Conservation (phyloP, 2,113 vertebrate genomes). For the Phylloscopus trochiloides region DNA sequence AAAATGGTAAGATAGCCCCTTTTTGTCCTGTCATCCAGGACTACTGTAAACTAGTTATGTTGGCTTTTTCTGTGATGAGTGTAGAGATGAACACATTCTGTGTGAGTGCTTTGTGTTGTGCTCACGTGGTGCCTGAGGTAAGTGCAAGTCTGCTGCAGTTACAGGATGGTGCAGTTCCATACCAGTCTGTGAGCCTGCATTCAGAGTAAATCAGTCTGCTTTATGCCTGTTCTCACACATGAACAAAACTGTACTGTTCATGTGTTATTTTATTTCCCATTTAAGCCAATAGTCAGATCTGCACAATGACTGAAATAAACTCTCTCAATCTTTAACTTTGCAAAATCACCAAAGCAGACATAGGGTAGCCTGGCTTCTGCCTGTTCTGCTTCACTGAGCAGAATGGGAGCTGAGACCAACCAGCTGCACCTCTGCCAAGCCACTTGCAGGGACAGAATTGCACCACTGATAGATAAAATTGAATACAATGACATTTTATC, state of each 20-base stretch:
- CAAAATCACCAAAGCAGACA: neutral
- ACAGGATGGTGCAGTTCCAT: neutral
- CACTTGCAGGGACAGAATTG: neutral
- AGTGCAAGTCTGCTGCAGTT: neutral
- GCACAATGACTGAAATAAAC: neutral
- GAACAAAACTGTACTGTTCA: neutral
- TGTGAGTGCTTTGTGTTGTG: neutral
- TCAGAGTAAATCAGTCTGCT: neutral
- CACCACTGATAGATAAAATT: neutral
- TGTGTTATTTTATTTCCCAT: neutral
- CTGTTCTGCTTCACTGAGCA: neutral
- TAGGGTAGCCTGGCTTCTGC: neutral
- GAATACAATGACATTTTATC: neutral
- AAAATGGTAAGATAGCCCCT: conserved; percentile 72
- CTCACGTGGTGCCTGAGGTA: neutral
- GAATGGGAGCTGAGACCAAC: neutral
- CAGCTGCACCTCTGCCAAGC: neutral
- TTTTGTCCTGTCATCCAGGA: neutral
- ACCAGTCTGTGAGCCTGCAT: neutral
- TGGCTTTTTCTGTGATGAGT: neutral
- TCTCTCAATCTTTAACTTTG: neutral
- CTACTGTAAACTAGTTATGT: neutral
- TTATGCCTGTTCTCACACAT: neutral
- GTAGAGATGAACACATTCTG: neutral
- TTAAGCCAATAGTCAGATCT: neutral